phyloP scores from a whole-genome alignment of 2,113 vertebrate species.

The Girardinichthys multiradiatus region DNA sequence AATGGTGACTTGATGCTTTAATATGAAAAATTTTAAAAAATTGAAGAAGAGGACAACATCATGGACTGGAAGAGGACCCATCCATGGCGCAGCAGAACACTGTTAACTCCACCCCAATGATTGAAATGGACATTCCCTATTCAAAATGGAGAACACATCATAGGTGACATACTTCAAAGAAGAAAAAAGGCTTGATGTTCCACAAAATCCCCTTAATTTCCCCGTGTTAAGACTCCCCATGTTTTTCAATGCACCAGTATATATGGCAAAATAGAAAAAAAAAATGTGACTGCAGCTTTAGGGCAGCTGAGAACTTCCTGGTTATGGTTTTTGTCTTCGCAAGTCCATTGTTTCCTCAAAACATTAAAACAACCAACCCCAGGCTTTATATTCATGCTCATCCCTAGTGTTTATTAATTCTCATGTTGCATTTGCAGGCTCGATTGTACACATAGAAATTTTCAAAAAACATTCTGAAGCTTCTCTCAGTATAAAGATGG shows the following conservation, averaged over 20 bases:
- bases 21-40: too few species aligned
- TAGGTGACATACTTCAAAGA: neutral
- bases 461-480: neutral
- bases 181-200: neutral
- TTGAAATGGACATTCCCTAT: too few species aligned
- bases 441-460: neutral
- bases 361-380: neutral
- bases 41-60: too few species aligned
- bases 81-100: too few species aligned
- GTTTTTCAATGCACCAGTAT: neutral
- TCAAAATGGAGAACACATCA: neutral
- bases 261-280: neutral
- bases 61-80: too few species aligned
- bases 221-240: neutral
- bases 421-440: too few species aligned
- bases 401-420: neutral
- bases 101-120: too few species aligned
- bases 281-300: neutral
- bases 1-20: too few species aligned
- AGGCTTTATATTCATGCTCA: neutral
- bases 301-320: neutral
- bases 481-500: neutral
- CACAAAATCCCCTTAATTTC: neutral
- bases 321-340: neutral
- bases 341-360: neutral